A percentile compares a stretch with the other conserved stretches of the same genome.
These are phyloP conservation scores for Cyprinodon variegatus DNA, from an alignment of 2,113 vertebrate genomes.

Conservation along the genomic window DNA sequence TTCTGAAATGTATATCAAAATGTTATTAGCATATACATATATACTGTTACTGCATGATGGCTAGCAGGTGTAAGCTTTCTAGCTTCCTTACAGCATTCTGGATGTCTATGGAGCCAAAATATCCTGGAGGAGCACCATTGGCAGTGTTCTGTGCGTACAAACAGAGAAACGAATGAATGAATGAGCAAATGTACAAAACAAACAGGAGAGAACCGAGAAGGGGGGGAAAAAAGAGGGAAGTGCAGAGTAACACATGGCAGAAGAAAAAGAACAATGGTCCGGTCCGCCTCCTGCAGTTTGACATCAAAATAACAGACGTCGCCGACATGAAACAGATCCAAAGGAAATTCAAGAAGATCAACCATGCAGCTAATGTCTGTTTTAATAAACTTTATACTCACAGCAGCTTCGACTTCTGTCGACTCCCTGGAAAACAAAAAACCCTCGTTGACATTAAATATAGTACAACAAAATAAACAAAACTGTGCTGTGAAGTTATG, in stretches of 20 bases:
- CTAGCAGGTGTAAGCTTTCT: conserved; percentile 8
- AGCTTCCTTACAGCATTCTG: conserved; percentile 70
- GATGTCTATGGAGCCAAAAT: conserved; percentile 76
- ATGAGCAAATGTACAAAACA: conserved; percentile 51
- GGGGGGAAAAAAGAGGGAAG: conserved; percentile 4
- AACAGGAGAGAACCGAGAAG: conserved; percentile 25
- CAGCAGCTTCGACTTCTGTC: conserved; percentile 91
- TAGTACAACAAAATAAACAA: background rate
- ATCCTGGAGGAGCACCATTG: conserved; percentile 69
- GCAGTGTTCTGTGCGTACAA: conserved; percentile 72
- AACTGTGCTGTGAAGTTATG: background rate
- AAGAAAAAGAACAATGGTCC: conserved; percentile 5
- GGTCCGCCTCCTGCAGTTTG: conserved; percentile 33
- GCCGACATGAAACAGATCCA: background rate
- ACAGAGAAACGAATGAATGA: conserved; percentile 44
- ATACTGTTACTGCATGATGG: background rate
- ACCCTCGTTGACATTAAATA: background rate
- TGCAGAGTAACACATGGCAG: conserved; percentile 6
- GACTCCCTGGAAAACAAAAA: conserved; percentile 76
- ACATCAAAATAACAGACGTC: background rate
- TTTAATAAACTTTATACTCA: conserved; percentile 80
- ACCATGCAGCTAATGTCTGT: background rate
- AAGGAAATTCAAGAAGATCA: background rate
- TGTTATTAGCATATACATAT: background rate
- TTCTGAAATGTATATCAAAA: background rate